Evolutionary conservation across 1,140 invertebrate species (phyloP).

Genomic region (Bombus soroeensis): DNA sequence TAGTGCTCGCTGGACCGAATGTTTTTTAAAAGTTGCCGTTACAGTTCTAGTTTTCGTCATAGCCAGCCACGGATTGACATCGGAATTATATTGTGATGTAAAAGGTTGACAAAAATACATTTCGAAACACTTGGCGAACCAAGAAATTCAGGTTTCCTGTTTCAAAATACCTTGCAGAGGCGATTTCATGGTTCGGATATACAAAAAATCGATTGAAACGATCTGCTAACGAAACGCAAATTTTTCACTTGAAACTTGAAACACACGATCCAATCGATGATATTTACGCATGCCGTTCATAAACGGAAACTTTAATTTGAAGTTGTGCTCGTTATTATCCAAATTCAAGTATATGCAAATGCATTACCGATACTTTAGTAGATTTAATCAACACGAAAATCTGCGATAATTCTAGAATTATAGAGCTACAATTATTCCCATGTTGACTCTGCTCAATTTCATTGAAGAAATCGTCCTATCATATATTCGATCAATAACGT

Average conservation of each 20-base stretch:
- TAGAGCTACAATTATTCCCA: slow-evolving; percentile 30
- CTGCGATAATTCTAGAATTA: slow-evolving; percentile 34
- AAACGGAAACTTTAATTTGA: slow-evolving; percentile 12
- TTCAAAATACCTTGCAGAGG: too few species aligned
- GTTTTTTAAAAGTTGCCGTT: slow-evolving; percentile 46
- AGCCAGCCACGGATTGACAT: slow-evolving; percentile 27
- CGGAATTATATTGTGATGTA: neutral
- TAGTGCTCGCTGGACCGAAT: slow-evolving; percentile 23
- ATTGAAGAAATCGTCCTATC: slow-evolving; percentile 40
- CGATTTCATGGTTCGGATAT: neutral
- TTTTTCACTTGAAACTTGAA: neutral
- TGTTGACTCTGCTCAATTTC: neutral
- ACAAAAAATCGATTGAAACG: neutral
- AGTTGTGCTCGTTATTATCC: neutral
- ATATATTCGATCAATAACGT: slow-evolving; percentile 41
- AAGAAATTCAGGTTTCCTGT: neutral
- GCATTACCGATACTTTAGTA: slow-evolving; percentile 17
- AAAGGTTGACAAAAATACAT: neutral
- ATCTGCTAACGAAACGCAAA: neutral
- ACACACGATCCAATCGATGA: neutral
- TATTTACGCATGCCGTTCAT: too few species aligned
- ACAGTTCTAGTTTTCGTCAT: slow-evolving; percentile 45
- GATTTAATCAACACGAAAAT: slow-evolving; percentile 29
- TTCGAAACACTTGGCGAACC: neutral
- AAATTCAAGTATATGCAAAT: neutral